A percentile compares a stretch with the other conserved stretches of the same genome.
These are phyloP conservation scores for Pedicia rivosa DNA, from an alignment of 2,888 invertebrate genomes.

Conservation along the genomic window DNA sequence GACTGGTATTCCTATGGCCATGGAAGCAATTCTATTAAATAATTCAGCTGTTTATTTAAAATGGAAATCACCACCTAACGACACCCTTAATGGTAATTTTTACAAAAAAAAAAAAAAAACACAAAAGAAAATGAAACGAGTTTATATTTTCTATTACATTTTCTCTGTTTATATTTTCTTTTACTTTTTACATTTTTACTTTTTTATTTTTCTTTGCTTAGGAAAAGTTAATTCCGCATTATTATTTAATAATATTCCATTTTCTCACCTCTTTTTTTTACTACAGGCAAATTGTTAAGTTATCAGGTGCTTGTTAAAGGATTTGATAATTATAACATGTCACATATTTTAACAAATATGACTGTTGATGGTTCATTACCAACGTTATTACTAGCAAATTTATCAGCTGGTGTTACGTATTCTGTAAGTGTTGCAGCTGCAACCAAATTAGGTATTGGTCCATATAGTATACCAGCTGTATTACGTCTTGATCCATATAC, in stretches of 20 bases:
- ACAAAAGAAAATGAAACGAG: too few species aligned
- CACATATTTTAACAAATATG: slow-evolving; percentile 48
- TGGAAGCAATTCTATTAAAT: slow-evolving; percentile 70
- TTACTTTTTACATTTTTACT: too few species aligned
- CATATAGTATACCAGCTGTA: slow-evolving; percentile 54
- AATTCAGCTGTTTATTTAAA: slow-evolving; percentile 62
- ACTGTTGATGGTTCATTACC: slow-evolving; percentile 54
- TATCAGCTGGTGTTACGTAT: slow-evolving; percentile 68
- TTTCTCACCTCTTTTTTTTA: not conserved
- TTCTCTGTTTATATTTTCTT: too few species aligned
- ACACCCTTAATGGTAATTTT: slow-evolving; percentile 54
- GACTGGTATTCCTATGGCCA: slow-evolving; percentile 63
- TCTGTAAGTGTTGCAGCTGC: slow-evolving; percentile 70
- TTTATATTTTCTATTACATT: too few species aligned
- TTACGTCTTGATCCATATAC: slow-evolving; percentile 42
- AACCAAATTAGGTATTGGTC: slow-evolving; percentile 66
- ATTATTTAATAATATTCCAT: too few species aligned
- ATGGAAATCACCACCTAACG: slow-evolving; percentile 67
- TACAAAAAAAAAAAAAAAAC: slow-evolving; percentile 17
- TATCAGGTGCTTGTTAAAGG: slow-evolving; percentile 58
- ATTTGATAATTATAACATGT: slow-evolving; percentile 36
- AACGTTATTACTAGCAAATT: slow-evolving; percentile 61
- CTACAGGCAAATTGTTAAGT: slow-evolving; percentile 43
- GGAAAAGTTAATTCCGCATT: not conserved
- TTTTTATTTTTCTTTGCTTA: slow-evolving; percentile 8